These are phyloP conservation scores for Pelobates fuscus DNA, from an alignment of 2,113 vertebrate species.

Conservation along the genomic window DNA sequence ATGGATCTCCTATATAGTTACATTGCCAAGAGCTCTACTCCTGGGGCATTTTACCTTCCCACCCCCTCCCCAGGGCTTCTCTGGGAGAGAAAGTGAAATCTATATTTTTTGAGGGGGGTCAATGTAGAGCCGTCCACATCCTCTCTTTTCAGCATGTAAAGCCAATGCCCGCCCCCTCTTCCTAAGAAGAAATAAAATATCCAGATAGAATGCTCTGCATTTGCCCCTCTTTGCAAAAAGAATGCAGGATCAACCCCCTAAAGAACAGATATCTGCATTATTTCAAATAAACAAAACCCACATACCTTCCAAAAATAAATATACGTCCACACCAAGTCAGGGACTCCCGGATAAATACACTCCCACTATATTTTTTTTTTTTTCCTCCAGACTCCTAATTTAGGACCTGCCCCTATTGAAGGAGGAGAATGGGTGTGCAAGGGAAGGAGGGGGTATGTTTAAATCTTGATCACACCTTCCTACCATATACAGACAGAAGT, in stretches of 20 bases:
- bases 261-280: neutral
- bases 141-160: neutral
- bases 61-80: too few relatives aligned
- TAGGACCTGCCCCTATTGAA: neutral
- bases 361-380: constrained; percentile 13
- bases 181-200: neutral
- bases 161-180: constrained; percentile 1
- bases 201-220: neutral
- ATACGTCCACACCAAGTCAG: constrained; percentile 14
- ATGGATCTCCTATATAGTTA: neutral
- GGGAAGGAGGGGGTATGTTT: neutral
- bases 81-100: too few relatives aligned
- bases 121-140: neutral
- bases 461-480: neutral
- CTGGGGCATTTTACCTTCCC: neutral
- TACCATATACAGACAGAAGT: neutral
- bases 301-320: constrained; percentile 26
- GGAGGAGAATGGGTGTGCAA: neutral
- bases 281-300: constrained; percentile 14
- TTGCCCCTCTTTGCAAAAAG: neutral
- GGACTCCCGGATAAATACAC: constrained; percentile 19
- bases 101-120: neutral
- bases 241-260: neutral
- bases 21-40: neutral
- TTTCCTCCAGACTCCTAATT: constrained; percentile 18